Base-by-base conservation (phyloP, 2,888 invertebrate species). In the Polyploca ridens region DNA sequence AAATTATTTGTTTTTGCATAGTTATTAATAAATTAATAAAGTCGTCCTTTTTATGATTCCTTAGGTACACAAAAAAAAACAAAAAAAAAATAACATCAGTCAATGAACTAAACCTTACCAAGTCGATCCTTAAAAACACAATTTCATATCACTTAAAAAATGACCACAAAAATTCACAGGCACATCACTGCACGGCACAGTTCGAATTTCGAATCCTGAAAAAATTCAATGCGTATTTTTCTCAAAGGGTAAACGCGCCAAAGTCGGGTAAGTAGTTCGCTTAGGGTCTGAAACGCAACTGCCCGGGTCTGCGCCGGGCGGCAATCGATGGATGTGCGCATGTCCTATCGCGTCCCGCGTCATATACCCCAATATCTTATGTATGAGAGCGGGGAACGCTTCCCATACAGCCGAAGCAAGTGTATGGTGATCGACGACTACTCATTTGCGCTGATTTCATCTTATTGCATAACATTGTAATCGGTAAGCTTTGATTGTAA, bases 281-380 rank as follows among this genome's bases (percentile, higher is more conserved):
- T 64, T 69, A 72, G 79, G 76, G 82, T 76, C 77, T 77, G 78
- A 76, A 79, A 78, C 86, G 84, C 84, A 86, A 92, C 93, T 90
- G 91, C 83, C 90, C 83, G 86, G 90, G 89, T 76, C 76, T 81
- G 84, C 85, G 87, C 82, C 79, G 83, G 72, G 70, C 69, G 64
- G 75, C 77, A 85, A 93, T 94, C 93, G 92, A 93, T 93, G 81
- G 87, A 49, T 79, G 75, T 88, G 90, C 94, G 94, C 94, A 90
- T 84, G 89, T 84, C 81, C 82, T 76, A 64, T 86, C 65, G 83
- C 74, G 75, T 73, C 82, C 80, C 84, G 85, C 90, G 88, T 86
- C 88, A 87, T 80, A 77, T 81, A 84, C 85, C 87, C 85, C 88
- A 82, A 92, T 93, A 90, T 91, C 92, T 93, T 93, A 92, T 93